Evolutionary conservation across 2,888 invertebrate genomes (phyloP).

Genomic region (Caradrina clavipalpis): DNA sequence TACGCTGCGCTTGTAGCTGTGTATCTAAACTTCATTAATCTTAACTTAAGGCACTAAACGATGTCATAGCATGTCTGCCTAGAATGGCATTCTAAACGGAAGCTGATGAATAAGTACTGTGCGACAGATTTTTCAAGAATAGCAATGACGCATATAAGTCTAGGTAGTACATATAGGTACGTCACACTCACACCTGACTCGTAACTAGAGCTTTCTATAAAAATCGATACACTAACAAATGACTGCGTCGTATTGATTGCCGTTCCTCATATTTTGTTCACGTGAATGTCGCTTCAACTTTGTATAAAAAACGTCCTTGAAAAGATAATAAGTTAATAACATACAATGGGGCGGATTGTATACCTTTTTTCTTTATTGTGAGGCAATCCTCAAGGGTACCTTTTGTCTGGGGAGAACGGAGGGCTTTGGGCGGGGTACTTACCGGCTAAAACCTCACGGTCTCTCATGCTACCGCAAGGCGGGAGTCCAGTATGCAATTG

Average conservation of each 20-base stretch:
- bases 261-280: slow-evolving; percentile 25
- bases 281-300: not conserved
- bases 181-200: not conserved
- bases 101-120: slow-evolving; percentile 7
- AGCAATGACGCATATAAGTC: slow-evolving; percentile 20
- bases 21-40: not conserved
- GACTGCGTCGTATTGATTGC: slow-evolving; percentile 20
- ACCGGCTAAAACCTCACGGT: too few relatives aligned
- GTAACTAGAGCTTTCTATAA: slow-evolving; percentile 9
- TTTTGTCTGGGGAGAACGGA: too few relatives aligned
- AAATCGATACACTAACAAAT: slow-evolving; percentile 29
- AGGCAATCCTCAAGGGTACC: too few relatives aligned
- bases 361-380: not conserved
- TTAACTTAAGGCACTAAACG: not conserved
- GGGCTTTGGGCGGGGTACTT: too few relatives aligned
- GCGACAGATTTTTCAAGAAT: slow-evolving; percentile 20
- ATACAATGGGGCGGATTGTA: not conserved
- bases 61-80: not conserved
- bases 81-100: slow-evolving; percentile 25
- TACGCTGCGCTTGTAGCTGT: too few relatives aligned
- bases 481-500: too few relatives aligned
- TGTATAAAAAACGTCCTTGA: slow-evolving; percentile 12
- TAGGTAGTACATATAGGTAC: too few relatives aligned
- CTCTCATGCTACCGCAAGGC: too few relatives aligned
- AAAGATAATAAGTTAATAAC: slow-evolving; percentile 10